Conservation (phyloP, 2,888 invertebrate genomes). For the Sphaeridia pumilis region DNA sequence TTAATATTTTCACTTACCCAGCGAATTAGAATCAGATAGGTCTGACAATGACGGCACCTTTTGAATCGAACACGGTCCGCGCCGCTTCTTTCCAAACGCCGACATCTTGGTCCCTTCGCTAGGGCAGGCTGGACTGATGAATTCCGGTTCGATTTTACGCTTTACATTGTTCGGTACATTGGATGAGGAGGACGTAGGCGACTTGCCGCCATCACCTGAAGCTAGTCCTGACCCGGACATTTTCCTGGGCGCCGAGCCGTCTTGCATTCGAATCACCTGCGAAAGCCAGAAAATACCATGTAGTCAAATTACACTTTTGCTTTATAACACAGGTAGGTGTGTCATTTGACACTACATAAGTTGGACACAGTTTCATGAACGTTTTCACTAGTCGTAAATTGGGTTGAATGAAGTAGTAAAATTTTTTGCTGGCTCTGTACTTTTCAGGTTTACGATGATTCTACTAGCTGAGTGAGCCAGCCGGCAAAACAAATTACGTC, state of each 20-base stretch:
- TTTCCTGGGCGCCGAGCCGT: slow-evolving; percentile 8
- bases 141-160: slow-evolving; percentile 49
- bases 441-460: too few relatives aligned
- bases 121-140: slow-evolving; percentile 49
- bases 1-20: slow-evolving; percentile 23
- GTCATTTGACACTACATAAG: too few relatives aligned
- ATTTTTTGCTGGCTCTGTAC: too few relatives aligned
- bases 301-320: background rate
- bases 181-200: too few relatives aligned
- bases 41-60: slow-evolving; percentile 84
- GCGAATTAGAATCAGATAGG: slow-evolving; percentile 60
- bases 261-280: slow-evolving; percentile 28
- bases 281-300: slow-evolving; percentile 1
- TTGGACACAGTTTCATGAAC: too few relatives aligned
- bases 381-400: too few relatives aligned
- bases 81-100: slow-evolving; percentile 39
- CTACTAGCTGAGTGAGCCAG: too few relatives aligned
- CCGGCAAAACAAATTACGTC: too few relatives aligned
- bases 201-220: background rate
- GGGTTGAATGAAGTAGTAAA: too few relatives aligned
- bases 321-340: too few relatives aligned
- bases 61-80: slow-evolving; percentile 57
- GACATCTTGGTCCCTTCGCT: slow-evolving; percentile 1
- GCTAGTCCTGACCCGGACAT: slow-evolving; percentile 8
- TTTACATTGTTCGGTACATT: too few relatives aligned